A percentile compares a stretch with the other conserved stretches of the same genome.
Conservation (phyloP, 37 sponge, comb jelly and placozoan species). For the Eunapius fragilis region DNA sequence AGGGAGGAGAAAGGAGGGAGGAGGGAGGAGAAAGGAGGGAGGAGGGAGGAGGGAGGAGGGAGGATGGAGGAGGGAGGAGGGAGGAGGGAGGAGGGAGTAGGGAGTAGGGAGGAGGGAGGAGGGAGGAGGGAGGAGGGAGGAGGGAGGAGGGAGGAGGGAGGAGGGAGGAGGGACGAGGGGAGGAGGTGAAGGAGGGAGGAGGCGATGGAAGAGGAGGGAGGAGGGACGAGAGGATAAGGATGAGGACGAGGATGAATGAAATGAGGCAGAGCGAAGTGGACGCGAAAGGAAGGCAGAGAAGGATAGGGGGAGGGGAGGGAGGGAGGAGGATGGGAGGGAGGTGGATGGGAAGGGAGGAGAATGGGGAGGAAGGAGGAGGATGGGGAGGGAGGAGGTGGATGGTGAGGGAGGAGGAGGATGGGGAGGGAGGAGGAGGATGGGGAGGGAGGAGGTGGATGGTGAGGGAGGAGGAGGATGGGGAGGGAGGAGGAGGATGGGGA, state of each 20-base stretch:
- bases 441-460: too few relatives aligned
- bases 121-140: not conserved
- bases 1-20: not conserved
- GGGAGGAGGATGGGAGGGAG: not conserved
- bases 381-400: too few relatives aligned
- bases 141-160: not conserved
- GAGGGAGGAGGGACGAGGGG: not conserved
- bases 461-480: not conserved
- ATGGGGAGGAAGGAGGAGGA: too few relatives aligned
- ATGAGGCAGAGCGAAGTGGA: not conserved
- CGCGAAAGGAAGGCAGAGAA: not conserved
- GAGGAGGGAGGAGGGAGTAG: not conserved
- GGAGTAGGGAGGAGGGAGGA: not conserved
- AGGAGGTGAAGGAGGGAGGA: not conserved
- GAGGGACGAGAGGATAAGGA: not conserved
- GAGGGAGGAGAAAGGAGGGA: not conserved
- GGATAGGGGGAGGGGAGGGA: not conserved
- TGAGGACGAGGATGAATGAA: not conserved
- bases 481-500: conserved; percentile 13
- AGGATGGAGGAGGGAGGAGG: not conserved
- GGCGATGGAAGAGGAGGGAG: not conserved
- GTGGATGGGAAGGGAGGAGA: too few relatives aligned
- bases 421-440: not conserved
- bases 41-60: not conserved
- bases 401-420: not conserved